Evolutionary conservation across 2,113 vertebrate species (phyloP).

Genomic region (Sisor rabdophorus): DNA sequence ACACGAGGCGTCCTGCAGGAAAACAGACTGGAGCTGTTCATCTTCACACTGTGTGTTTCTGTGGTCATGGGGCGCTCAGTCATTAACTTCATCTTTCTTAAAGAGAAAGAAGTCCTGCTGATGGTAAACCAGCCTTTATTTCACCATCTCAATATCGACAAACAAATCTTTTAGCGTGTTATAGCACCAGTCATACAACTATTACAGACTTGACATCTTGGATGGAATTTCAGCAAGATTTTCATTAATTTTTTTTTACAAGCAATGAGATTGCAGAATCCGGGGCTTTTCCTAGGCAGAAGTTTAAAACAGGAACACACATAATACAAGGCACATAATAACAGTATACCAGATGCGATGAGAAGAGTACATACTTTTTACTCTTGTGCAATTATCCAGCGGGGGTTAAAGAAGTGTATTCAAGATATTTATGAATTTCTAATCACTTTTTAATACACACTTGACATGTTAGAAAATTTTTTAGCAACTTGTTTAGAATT

Average conservation of each 20-base stretch:
- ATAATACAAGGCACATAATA: no score
- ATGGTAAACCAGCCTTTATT: constrained; percentile 50
- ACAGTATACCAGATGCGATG: not conserved
- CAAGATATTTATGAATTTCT: no score
- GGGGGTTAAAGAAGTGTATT: no score
- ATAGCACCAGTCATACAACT: not conserved
- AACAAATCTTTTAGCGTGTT: not conserved
- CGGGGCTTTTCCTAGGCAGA: not conserved
- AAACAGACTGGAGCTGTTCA: constrained; percentile 78
- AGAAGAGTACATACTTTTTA: no score
- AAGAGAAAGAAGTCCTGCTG: constrained; percentile 39
- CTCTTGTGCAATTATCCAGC: not conserved
- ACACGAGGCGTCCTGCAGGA: constrained; percentile 79
- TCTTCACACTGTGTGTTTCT: constrained; percentile 71
- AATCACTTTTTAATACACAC: no score
- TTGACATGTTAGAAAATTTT: not conserved
- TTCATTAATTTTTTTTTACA: not conserved
- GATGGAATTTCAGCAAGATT: not conserved
- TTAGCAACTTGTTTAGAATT: not conserved
- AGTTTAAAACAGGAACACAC: not conserved
- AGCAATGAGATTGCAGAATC: not conserved
- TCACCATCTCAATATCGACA: not conserved
- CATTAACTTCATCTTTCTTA: constrained; percentile 72
- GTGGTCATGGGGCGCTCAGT: constrained; percentile 74
- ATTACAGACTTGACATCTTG: not conserved